Conservation (phyloP, 2,888 invertebrate genomes). For the Trachelus tabidus region DNA sequence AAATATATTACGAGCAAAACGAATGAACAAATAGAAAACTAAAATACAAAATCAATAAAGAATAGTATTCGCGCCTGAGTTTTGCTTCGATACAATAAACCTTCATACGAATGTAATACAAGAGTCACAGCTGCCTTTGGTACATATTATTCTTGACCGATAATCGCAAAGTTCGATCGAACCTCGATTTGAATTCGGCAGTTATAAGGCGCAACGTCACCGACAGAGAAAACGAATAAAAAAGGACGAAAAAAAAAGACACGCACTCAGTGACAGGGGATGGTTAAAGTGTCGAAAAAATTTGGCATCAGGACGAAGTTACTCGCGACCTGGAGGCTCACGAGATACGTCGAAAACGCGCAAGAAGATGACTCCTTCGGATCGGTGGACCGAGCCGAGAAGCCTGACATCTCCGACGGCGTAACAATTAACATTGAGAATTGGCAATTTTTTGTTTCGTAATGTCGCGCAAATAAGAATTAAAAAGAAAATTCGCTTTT, state of each 20-base stretch:
- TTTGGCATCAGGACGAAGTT: not conserved
- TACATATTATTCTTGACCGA: not conserved
- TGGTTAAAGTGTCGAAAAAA: not conserved
- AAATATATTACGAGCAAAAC: not conserved
- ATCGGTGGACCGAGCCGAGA: too few species aligned
- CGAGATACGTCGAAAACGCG: slow-evolving; percentile 9
- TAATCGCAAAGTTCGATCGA: not conserved
- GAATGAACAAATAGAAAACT: not conserved
- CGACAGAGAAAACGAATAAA: not conserved
- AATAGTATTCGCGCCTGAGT: not conserved
- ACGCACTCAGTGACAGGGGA: not conserved
- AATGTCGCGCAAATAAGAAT: slow-evolving; percentile 16
- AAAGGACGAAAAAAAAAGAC: too few species aligned
- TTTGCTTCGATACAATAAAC: not conserved
- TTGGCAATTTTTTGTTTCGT: not conserved
- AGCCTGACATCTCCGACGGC: not conserved
- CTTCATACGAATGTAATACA: not conserved
- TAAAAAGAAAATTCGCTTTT: slow-evolving; percentile 29
- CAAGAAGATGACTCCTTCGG: not conserved
- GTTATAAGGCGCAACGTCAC: not conserved
- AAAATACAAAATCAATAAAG: not conserved
- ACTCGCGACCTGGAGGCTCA: slow-evolving; percentile 25
- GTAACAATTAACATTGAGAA: not conserved
- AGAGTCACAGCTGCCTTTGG: not conserved
- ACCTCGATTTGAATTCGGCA: not conserved